Percentiles rank a stretch among this genome's conserved stretches.
Conservation (phyloP, 2,113 vertebrate genomes). For the Anser brachyrhynchus region DNA sequence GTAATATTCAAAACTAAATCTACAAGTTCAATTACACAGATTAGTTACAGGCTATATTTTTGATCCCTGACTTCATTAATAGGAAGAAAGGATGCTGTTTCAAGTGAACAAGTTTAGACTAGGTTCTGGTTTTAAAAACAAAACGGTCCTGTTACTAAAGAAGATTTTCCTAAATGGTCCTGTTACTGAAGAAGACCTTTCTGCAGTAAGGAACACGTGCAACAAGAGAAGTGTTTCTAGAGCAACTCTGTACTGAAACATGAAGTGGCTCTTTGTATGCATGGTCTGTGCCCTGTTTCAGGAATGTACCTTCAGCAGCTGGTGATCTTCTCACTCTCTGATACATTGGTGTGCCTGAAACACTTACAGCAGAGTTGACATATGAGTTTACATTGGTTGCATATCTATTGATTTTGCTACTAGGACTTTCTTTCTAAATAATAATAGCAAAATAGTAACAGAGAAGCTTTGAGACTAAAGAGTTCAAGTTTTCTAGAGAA, state of each 20-base stretch:
- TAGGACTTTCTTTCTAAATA: not conserved
- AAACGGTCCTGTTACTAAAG: not conserved
- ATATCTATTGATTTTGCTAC: not conserved
- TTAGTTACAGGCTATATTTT: conserved; percentile 19
- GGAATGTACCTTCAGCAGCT: not conserved
- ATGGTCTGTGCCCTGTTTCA: not conserved
- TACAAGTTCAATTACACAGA: conserved; percentile 4
- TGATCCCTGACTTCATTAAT: not conserved
- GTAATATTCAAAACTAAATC: not conserved
- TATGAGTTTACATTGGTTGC: not conserved
- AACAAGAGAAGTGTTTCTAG: not conserved
- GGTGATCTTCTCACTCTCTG: not conserved
- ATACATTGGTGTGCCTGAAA: not conserved
- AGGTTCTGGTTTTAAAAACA: not conserved
- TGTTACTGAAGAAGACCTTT: not conserved
- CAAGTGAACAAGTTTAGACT: not conserved
- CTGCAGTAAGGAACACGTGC: accelerated
- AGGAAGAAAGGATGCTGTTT: not conserved
- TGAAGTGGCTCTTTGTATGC: not conserved
- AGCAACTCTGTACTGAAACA: not conserved
- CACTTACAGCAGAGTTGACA: not conserved
- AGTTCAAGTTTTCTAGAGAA: not conserved
- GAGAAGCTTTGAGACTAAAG: not conserved
- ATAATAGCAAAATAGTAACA: not conserved
- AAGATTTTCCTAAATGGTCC: not conserved